Evolutionary conservation across 2,888 invertebrate genomes (phyloP).

Genomic region (Metopia argyrocephala): DNA sequence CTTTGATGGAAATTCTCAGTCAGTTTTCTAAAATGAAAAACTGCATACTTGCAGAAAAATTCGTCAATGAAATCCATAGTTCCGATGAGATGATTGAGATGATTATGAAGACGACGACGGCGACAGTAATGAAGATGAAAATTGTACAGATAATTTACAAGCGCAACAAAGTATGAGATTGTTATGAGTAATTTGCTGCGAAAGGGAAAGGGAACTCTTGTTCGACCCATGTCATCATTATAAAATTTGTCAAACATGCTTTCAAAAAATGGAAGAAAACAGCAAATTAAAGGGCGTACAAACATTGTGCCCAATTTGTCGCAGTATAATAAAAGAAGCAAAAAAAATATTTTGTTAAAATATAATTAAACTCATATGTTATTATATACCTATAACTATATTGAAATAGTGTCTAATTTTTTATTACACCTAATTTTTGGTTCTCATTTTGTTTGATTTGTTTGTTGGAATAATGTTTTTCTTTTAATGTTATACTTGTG

Average conservation of each 20-base stretch:
- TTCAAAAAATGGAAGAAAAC: slow-evolving; percentile 23
- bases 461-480: no score
- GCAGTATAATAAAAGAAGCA: no score
- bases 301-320: slow-evolving; percentile 17
- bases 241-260: slow-evolving; percentile 30
- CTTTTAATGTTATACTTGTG: no score
- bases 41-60: slow-evolving; percentile 15
- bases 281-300: slow-evolving; percentile 10
- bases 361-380: no score
- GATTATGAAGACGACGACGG: not conserved
- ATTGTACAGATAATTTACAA: no score
- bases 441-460: no score
- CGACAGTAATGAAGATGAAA: slow-evolving; percentile 15
- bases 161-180: slow-evolving; percentile 19
- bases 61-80: no score
- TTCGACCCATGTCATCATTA: slow-evolving; percentile 27
- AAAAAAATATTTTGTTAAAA: no score
- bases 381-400: no score
- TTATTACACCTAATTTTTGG: no score
- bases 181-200: slow-evolving; percentile 24
- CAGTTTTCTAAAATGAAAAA: slow-evolving; percentile 17
- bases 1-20: slow-evolving; percentile 3
- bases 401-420: no score
- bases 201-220: slow-evolving; percentile 22
- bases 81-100: slow-evolving; percentile 1